A percentile compares a stretch with the other conserved stretches of the same genome.
These are phyloP conservation scores for Procambarus clarkii DNA, from an alignment of 1,140 invertebrate genomes.

Conservation along the genomic window DNA sequence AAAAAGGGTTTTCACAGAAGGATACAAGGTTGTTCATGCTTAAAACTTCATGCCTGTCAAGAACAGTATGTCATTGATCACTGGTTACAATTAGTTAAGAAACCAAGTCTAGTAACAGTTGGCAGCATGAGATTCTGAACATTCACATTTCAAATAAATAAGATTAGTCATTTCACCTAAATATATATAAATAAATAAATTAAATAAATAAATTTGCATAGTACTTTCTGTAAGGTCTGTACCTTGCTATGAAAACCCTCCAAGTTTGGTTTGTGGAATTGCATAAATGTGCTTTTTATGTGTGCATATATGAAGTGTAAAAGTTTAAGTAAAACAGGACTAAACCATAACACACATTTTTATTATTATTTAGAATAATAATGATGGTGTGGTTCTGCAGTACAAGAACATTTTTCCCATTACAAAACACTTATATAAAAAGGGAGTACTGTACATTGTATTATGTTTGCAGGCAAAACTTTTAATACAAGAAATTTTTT, in stretches of 20 bases:
- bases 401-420: conserved; percentile 43
- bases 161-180: too few species aligned
- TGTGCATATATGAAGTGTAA: background rate
- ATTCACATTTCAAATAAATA: too few species aligned
- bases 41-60: background rate
- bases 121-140: background rate
- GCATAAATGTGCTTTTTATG: conserved; percentile 11
- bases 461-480: background rate
- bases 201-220: background rate
- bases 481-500: conserved; percentile 39
- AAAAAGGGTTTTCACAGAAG: background rate
- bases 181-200: too few species aligned
- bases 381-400: conserved; percentile 42
- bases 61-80: background rate
- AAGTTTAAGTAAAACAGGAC: background rate
- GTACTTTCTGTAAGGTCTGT: background rate
- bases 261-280: conserved; percentile 31
- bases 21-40: background rate
- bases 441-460: background rate
- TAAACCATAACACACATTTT: conserved; percentile 22
- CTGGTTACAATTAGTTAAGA: background rate
- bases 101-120: background rate
- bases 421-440: background rate
- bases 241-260: conserved; percentile 21
- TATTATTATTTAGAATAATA: conserved; percentile 43